These are phyloP conservation scores for Limosa lapponica DNA, from an alignment of 2,797 vertebrate genomes.

Conservation along the genomic window DNA sequence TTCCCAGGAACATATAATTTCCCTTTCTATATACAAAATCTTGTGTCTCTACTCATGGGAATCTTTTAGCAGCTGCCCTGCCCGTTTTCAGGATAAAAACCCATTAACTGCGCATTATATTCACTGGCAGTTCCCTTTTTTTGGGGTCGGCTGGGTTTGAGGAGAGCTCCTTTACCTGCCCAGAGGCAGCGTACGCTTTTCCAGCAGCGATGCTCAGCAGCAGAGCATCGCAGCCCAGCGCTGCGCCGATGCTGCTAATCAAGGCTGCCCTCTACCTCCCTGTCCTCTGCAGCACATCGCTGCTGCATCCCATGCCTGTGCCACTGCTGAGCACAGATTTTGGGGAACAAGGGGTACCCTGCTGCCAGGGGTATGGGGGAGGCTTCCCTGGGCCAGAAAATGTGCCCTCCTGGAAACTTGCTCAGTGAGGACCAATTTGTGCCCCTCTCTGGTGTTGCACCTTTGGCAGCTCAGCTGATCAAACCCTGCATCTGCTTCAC, in stretches of 20 bases:
- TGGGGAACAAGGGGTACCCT: background rate
- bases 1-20: background rate
- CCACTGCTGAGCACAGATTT: fast-evolving
- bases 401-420: background rate
- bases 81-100: background rate
- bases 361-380: background rate
- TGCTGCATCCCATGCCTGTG: background rate
- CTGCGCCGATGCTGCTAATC: background rate
- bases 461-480: background rate
- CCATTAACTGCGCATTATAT: background rate
- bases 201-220: fast-evolving
- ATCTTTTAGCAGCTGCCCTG: background rate
- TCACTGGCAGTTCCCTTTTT: background rate
- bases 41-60: background rate
- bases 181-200: background rate
- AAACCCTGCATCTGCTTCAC: background rate
- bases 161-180: background rate
- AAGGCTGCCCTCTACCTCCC: slow-evolving; percentile 52
- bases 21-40: background rate
- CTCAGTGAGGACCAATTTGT: fast-evolving
- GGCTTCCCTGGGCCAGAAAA: background rate
- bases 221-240: background rate
- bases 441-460: background rate
- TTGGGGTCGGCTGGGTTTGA: background rate
- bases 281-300: background rate